A percentile compares a stretch with the other conserved stretches of the same genome.
Evolutionary conservation across 2,888 invertebrate genomes (phyloP).

Genomic region (Parapristionchus giblindavisi): DNA sequence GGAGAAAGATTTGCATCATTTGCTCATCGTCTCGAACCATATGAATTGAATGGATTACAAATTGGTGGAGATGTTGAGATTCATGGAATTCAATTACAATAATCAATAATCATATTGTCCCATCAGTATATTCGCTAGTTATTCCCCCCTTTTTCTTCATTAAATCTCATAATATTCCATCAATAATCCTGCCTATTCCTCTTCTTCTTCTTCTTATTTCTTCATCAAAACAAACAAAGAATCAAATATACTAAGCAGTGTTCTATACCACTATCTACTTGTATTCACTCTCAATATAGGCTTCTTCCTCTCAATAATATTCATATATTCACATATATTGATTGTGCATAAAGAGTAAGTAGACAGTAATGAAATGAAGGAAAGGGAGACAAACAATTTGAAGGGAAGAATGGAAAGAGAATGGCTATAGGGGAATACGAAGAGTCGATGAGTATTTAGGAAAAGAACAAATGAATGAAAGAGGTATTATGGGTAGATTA

Average conservation of each 20-base stretch:
- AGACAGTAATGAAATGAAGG: not conserved
- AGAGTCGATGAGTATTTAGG: no score
- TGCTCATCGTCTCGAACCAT: conserved; percentile 69
- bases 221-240: no score
- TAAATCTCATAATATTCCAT: conserved; percentile 16
- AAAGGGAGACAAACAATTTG: not conserved
- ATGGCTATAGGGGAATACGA: not conserved
- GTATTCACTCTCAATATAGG: not conserved
- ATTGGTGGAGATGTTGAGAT: conserved; percentile 69
- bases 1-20: conserved; percentile 69
- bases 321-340: not conserved
- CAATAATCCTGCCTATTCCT: conserved; percentile 16
- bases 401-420: not conserved
- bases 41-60: conserved; percentile 67
- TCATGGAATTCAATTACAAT: conserved; percentile 63
- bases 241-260: conserved; percentile 1
- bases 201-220: not conserved
- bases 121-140: conserved; percentile 25
- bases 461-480: no score
- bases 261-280: not conserved
- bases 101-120: conserved; percentile 39
- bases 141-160: not conserved
- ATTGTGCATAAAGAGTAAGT: not conserved
- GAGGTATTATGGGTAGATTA: no score
- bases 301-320: not conserved